Evolutionary conservation across 2,113 vertebrate genomes (phyloP).

Genomic region (Xiphorhynchus elegans): DNA sequence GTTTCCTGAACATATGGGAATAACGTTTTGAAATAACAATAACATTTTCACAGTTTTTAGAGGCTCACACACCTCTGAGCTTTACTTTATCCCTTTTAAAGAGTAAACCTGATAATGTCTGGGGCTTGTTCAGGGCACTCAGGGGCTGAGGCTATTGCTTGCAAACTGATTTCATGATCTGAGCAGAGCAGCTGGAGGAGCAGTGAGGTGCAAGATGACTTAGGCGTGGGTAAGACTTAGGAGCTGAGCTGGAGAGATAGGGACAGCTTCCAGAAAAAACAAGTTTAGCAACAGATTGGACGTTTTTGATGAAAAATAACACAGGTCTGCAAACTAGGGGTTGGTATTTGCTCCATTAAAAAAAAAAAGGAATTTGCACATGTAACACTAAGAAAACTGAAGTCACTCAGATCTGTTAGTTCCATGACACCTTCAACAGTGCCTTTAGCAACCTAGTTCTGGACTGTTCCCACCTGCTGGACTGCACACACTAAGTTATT

Average conservation of each 20-base stretch:
- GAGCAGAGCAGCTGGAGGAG: neutral
- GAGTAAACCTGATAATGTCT: neutral
- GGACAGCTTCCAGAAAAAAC: conserved; percentile 29
- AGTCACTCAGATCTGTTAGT: neutral
- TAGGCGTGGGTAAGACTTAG: neutral
- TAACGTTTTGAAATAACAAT: conserved; percentile 41
- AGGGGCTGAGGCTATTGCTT: neutral
- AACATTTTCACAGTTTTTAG: conserved; percentile 10
- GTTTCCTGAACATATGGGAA: conserved; percentile 37
- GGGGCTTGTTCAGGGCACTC: neutral
- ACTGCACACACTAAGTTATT: conserved; percentile 6
- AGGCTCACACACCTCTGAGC: neutral
- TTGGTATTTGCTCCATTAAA: neutral
- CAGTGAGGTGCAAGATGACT: neutral
- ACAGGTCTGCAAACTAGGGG: neutral
- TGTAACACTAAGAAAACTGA: neutral
- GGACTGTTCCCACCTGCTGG: conserved; percentile 31
- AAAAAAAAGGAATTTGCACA: neutral
- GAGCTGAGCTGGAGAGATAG: neutral
- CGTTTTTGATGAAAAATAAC: neutral
- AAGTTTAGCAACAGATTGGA: neutral
- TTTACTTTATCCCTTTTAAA: neutral
- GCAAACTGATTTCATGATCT: neutral
- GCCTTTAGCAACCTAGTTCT: conserved; percentile 22
- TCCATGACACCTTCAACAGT: neutral